Percentiles rank a stretch among this genome's conserved stretches.
Evolutionary conservation across 2,888 invertebrate genomes (phyloP).

Genomic region (Germaria angustata): DNA sequence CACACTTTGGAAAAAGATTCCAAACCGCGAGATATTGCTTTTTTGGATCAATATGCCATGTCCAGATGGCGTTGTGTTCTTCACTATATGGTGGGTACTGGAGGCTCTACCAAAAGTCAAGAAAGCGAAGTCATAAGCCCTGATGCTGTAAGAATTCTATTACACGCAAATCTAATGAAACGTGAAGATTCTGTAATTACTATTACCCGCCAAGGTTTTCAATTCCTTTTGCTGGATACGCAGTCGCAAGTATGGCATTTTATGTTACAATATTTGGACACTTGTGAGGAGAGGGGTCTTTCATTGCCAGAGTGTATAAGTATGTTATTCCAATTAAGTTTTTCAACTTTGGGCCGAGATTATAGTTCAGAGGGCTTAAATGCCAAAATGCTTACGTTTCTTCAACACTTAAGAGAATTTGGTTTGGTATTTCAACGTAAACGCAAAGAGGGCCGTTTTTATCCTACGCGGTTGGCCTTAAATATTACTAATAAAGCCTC

Average conservation of each 20-base stretch:
- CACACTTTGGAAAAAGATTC: conserved; percentile 90
- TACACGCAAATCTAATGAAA: conserved; percentile 96
- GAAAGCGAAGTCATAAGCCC: conserved; percentile 95
- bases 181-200: conserved; percentile 86
- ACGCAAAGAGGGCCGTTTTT: conserved; percentile 94
- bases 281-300: conserved; percentile 91
- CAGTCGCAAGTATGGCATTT: conserved; percentile 96
- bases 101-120: conserved; percentile 77
- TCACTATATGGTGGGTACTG: conserved; percentile 94
- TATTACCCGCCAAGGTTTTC: conserved; percentile 97
- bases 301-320: conserved; percentile 95
- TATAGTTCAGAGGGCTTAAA: conserved; percentile 98
- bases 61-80: conserved; percentile 98
- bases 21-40: conserved; percentile 91
- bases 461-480: conserved; percentile 95
- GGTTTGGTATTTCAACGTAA: conserved; percentile 98
- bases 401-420: conserved; percentile 97
- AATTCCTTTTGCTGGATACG: conserved; percentile 95
- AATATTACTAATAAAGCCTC: conserved; percentile 86
- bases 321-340: conserved; percentile 97
- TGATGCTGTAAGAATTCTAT: conserved; percentile 95
- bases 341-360: conserved; percentile 96
- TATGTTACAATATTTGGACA: conserved; percentile 96
- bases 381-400: conserved; percentile 90
- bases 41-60: conserved; percentile 93